Evolutionary conservation across 2,888 invertebrate species (phyloP), one percentile per base, ranked within the genome.

Genomic region (Nycteola revayana): DNA sequence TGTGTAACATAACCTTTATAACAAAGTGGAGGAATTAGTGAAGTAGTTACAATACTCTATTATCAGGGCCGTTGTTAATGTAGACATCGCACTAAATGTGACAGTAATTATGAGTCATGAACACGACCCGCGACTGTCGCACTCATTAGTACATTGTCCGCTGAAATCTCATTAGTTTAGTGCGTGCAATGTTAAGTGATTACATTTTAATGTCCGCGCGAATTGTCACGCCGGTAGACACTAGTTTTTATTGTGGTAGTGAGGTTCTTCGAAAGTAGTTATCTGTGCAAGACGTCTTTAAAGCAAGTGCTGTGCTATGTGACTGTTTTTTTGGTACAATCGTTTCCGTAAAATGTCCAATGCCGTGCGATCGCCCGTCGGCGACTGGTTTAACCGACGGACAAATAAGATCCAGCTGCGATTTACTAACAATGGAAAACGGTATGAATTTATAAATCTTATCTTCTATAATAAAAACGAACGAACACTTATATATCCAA

Each of bases 111-210:
- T 86, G 87, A 87, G 75, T 87, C 87, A 87, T 63, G 60, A 66
- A 55, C 57, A 47, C 67, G 66, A 68, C 71, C 67, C 69, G 72
- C 65, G 60, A 72, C 71, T 75, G 81, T 77, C 75, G 71, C 65
- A 66, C 74, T 80, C 80, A 74, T 84, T 83, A 84, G 72, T 72
- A 78, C 74, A 66, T 71, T 75, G 83, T 78, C 75, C 68, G 66
- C 76, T 80, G 71, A 84, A 84, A 85, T 84, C 82, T 83, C 83
- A 84, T 87, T 87, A 83, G 77, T 80, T 69, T 73, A 68, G 21
- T 82, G 83, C 81, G 83, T 82, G 81, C 78, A 72, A 66, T 78
- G 78, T 79, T 79, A 81, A 84, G 79, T 83, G 83, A 84, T 82
- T 84, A 85, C 76, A 76, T 82, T 82, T 79, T 78, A 79, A 78